phyloP scores from a whole-genome alignment of 1,140 invertebrate genomes.

The Ericerus pela region DNA sequence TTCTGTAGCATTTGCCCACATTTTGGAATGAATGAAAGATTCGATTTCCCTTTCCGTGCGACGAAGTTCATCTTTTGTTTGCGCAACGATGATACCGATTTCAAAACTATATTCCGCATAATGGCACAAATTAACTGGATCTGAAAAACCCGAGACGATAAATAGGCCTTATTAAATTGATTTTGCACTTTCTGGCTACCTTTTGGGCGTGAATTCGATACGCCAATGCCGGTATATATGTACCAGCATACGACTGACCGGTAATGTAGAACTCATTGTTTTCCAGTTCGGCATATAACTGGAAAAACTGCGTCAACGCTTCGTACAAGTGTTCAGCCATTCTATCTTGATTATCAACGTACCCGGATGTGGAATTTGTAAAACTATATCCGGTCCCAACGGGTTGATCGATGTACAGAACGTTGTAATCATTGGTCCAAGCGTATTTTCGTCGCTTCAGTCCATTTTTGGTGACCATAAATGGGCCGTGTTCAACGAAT shows the following conservation, averaged over 20 bases:
- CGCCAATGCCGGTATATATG: conserved; percentile 63
- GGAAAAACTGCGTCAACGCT: conserved; percentile 43
- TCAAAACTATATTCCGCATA: conserved; percentile 71
- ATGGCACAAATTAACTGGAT: conserved; percentile 60
- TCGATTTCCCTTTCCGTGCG: background rate
- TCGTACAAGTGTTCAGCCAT: conserved; percentile 22
- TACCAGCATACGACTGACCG: conserved; percentile 76
- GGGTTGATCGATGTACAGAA: conserved; percentile 61
- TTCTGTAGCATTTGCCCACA: background rate
- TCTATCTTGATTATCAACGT: conserved; percentile 46
- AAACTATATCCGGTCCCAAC: conserved; percentile 42
- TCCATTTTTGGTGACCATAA: conserved; percentile 39
- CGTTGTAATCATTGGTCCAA: conserved; percentile 17
- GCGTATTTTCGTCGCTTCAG: conserved; percentile 14
- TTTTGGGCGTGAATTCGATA: conserved; percentile 58
- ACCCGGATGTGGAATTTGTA: conserved; percentile 45
- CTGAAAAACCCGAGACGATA: conserved; percentile 71
- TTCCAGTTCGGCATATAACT: conserved; percentile 49
- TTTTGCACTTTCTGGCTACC: conserved; percentile 39
- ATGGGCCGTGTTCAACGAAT: conserved; percentile 50
- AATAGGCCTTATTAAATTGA: conserved; percentile 50
- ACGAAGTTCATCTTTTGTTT: conserved; percentile 1
- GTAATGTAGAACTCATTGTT: conserved; percentile 57
- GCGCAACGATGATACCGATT: conserved; percentile 38
- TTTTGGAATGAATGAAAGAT: background rate